phyloP scores from a whole-genome alignment of 2,113 vertebrate genomes.

The Ophthalmolycus amberensis region DNA sequence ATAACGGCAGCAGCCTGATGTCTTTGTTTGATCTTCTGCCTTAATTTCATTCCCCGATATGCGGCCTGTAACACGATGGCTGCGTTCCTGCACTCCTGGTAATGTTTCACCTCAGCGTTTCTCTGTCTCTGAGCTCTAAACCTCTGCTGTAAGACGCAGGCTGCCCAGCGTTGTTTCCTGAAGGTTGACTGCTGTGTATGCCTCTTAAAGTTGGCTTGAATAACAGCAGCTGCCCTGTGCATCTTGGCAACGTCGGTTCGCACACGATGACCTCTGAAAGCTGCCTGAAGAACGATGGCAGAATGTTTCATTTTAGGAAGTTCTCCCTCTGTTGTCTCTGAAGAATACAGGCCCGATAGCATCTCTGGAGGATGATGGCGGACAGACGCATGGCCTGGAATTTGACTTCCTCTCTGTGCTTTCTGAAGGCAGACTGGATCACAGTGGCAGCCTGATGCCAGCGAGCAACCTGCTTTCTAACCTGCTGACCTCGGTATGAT shows the following conservation, averaged over 20 bases:
- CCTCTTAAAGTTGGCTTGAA: slow-evolving; percentile 85
- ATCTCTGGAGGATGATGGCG: slow-evolving; percentile 83
- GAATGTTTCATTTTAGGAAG: slow-evolving; percentile 78
- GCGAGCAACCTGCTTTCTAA: not conserved
- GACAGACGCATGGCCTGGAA: slow-evolving; percentile 83
- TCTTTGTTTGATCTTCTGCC: not conserved
- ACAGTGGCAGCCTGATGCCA: not conserved
- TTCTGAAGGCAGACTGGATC: slow-evolving; percentile 82
- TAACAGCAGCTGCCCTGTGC: slow-evolving; percentile 76
- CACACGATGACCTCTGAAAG: slow-evolving; percentile 69
- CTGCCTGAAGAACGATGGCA: slow-evolving; percentile 76
- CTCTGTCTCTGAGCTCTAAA: slow-evolving; percentile 80
- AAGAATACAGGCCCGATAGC: slow-evolving; percentile 76
- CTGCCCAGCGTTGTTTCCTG: slow-evolving; percentile 71
- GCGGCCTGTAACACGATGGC: not conserved
- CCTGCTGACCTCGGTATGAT: not conserved
- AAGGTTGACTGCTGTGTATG: slow-evolving; percentile 76
- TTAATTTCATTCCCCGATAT: not conserved
- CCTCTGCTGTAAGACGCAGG: slow-evolving; percentile 81
- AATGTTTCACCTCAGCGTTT: slow-evolving; percentile 57
- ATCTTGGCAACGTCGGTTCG: slow-evolving; percentile 53
- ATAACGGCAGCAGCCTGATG: not conserved
- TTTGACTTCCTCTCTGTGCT: slow-evolving; percentile 72
- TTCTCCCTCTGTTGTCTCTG: slow-evolving; percentile 67
- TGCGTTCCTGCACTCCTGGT: slow-evolving; percentile 13